These are phyloP conservation scores for Dromaius novaehollandiae DNA, from an alignment of 2,113 vertebrate genomes.

Conservation along the genomic window DNA sequence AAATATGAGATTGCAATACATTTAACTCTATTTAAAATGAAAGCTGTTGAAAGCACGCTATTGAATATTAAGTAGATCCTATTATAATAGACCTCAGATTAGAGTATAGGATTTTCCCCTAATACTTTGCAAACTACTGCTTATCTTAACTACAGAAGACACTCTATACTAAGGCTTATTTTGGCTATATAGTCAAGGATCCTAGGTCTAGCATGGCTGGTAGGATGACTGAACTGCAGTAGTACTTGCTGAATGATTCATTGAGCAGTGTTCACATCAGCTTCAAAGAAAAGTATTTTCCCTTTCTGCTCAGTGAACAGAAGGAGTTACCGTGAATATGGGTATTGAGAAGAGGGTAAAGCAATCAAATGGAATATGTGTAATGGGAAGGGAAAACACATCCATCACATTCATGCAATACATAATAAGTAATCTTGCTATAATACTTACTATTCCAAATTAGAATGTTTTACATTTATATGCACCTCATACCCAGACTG, in stretches of 20 bases:
- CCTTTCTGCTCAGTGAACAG: slow-evolving; percentile 55
- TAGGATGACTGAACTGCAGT: slow-evolving; percentile 48
- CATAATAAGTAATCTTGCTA: not conserved
- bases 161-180: slow-evolving; percentile 29
- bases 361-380: slow-evolving; percentile 29
- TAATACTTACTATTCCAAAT: slow-evolving; percentile 11
- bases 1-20: slow-evolving; percentile 55
- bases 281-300: slow-evolving; percentile 65
- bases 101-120: slow-evolving; percentile 55
- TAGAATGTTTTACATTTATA: not conserved
- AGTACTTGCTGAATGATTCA: slow-evolving; percentile 67
- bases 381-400: slow-evolving; percentile 19
- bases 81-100: slow-evolving; percentile 63
- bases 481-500: not conserved
- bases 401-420: not conserved
- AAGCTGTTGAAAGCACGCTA: slow-evolving; percentile 3
- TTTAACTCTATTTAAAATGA: slow-evolving; percentile 65
- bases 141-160: slow-evolving; percentile 53
- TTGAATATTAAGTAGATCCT: slow-evolving; percentile 70
- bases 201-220: slow-evolving; percentile 9
- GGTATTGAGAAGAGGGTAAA: slow-evolving; percentile 42
- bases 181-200: slow-evolving; percentile 47
- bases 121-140: slow-evolving; percentile 47
- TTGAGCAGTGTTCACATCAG: slow-evolving; percentile 41
- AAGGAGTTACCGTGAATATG: slow-evolving; percentile 41